These are phyloP conservation scores for Drosophila sucinea DNA, from an alignment of 1,140 invertebrate genomes.

Conservation along the genomic window DNA sequence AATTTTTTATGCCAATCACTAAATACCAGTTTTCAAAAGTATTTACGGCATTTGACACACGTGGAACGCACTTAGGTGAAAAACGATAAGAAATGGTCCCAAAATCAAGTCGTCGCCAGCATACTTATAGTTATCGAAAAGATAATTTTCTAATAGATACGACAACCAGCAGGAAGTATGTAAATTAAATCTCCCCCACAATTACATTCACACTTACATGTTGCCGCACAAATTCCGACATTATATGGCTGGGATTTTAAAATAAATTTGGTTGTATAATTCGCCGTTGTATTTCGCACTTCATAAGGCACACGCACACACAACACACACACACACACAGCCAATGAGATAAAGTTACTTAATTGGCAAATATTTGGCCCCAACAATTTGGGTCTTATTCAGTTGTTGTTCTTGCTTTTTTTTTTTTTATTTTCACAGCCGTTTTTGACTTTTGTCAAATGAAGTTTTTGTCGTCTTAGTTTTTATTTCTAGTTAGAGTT, in stretches of 20 bases:
- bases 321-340: background rate
- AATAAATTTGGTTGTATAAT: constrained; percentile 28
- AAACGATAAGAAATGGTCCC: background rate
- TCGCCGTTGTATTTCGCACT: constrained; percentile 27
- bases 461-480: constrained; percentile 11
- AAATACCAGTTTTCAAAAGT: background rate
- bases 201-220: constrained; percentile 56
- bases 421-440: constrained; percentile 66
- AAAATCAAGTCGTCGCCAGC: too few relatives aligned
- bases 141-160: constrained; percentile 15
- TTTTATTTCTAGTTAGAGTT: constrained; percentile 21
- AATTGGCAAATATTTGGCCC: constrained; percentile 69
- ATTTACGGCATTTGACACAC: background rate
- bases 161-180: constrained; percentile 46
- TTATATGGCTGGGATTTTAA: constrained; percentile 26
- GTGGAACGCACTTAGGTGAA: background rate
- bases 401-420: background rate
- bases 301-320: constrained; percentile 40
- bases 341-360: constrained; percentile 24
- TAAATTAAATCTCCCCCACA: constrained; percentile 26
- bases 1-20: constrained; percentile 1
- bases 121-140: background rate
- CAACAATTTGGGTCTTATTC: constrained; percentile 34
- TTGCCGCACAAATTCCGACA: constrained; percentile 71
- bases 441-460: constrained; percentile 36